Base-by-base conservation (phyloP, 2,888 invertebrate genomes). In the Venusia cambrica region DNA sequence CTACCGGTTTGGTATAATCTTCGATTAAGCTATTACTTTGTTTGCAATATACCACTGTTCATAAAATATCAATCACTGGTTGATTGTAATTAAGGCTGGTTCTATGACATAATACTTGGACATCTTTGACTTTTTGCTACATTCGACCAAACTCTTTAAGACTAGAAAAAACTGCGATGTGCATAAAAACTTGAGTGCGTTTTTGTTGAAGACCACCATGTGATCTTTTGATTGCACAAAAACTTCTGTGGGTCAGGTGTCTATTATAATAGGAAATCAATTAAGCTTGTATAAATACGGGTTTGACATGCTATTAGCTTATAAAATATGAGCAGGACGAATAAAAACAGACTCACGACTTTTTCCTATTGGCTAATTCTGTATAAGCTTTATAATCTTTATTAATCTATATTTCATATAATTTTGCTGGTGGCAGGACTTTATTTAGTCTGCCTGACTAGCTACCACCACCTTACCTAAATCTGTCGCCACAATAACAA, bases 221-320 rank as follows among this genome's bases (percentile, higher is more conserved):
- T 15, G 20, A 29, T 28, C 10, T 24, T 24, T 31, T 22, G 22
- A 31, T 24, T 24, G 24, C 9, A 24, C 31, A 24, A 32, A 32
- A 32, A 32, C 18, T 25, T 17, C 8, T 25, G 22, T 22, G 7
- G 29, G n/a, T n/a, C n/a, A 18, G 17, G 6, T 19, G 18, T 19
- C 10, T 19, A 8, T 25, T 17, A 12, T 24, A n/a, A 31, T 24
- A 24, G 16, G 1, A 17, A 22, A 17, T 8, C 22, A 22, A 31
- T 17, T 30, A 6, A 11, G 8, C 9, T 16, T 17, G 9, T 21
- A n/a, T n/a, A n/a, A n/a, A n/a, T n/a, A n/a, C n/a, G n/a, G n/a
- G 9, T 30, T 21, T 11, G 11, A 7, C 22, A 10, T 12, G 30
- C 21, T 21, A 21, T 16, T n/a, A 21, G 9, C 12, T 11, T 10